Base-by-base conservation (phyloP, 2,888 invertebrate species). In the Abrostola tripartita region DNA sequence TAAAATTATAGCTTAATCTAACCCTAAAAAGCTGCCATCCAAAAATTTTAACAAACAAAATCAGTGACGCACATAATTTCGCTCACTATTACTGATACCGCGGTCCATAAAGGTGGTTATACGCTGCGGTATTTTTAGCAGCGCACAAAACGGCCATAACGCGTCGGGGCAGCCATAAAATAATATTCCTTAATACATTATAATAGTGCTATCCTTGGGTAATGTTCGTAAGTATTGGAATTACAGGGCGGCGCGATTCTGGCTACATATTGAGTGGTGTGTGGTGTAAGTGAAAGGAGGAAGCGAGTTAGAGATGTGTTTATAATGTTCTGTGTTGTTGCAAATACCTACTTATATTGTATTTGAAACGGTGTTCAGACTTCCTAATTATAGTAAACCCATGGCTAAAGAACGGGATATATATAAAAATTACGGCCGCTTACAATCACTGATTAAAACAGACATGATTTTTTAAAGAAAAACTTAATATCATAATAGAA, bases 121-220 rank as follows among this genome's bases (percentile, higher is more conserved):
- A 72, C 57, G 67, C 61, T 78, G 81, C 79, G 88, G 87, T 91
- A 92, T 92, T 91, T 92, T 93, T 91, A 91, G 92, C 88, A 83
- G 79, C 79, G 82, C 71, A 77, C 80, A 84, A 86, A 87, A 89
- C 87, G 85, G 81, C 90, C 88, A 89, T 93, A 92, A 92, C 90
- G 90, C 83, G 84, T 84, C 82, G 85, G 85, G 84, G 85, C 88
- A 85, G 88, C 90, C 90, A 88, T 93, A 90, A 93, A 93, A 94
- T 94, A 94, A 94, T 94, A 94, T 88, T 90, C 90, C 92, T 91
- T 94, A 93, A 94, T 94, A 94, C 93, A 91, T 94, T 93, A 94
- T 94, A 94, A 94, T 94, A 93, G 94, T 92, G 92, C 90, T 89
- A 90, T 89, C 88, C 88, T 85, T 88, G 64, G 92, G 90, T 94